A percentile compares a stretch with the other conserved stretches of the same genome.
phyloP scores from a whole-genome alignment of 2,113 vertebrate species.

The Semicossyphus pulcher region DNA sequence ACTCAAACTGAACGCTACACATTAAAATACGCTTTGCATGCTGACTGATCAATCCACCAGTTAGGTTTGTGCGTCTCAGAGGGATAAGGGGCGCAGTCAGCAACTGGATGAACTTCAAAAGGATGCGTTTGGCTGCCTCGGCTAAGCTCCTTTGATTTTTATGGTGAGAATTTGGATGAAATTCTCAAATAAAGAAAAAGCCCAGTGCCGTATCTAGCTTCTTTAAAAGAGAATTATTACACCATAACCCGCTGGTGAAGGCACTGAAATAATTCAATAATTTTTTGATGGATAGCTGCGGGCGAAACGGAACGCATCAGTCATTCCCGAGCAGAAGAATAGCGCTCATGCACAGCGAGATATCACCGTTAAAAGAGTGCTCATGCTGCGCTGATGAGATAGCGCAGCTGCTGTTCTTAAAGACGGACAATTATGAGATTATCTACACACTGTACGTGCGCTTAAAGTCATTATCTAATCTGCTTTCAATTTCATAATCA shows the following conservation, averaged over 20 bases:
- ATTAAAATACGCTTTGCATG: slow-evolving; percentile 34
- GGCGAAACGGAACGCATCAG: slow-evolving; percentile 22
- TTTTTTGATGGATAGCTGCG: slow-evolving; percentile 20
- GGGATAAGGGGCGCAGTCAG: slow-evolving; percentile 46
- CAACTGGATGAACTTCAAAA: slow-evolving; percentile 67
- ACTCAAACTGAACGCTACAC: slow-evolving; percentile 27
- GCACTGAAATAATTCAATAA: slow-evolving; percentile 34
- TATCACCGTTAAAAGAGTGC: slow-evolving; percentile 16
- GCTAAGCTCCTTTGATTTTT: slow-evolving; percentile 53
- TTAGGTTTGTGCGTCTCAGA: slow-evolving; percentile 25
- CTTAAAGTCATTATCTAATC: slow-evolving; percentile 44
- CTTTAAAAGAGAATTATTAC: neutral
- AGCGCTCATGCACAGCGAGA: neutral
- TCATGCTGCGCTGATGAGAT: slow-evolving; percentile 13
- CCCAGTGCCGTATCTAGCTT: slow-evolving; percentile 2
- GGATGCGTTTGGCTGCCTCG: slow-evolving; percentile 34
- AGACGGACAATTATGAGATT: slow-evolving; percentile 43
- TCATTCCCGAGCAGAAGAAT: slow-evolving; percentile 9
- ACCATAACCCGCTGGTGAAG: slow-evolving; percentile 5
- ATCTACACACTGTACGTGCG: slow-evolving; percentile 1
- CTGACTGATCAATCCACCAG: slow-evolving; percentile 49
- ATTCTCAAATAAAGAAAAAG: slow-evolving; percentile 5
- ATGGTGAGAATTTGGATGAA: slow-evolving; percentile 33
- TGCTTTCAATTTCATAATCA: slow-evolving; percentile 29
- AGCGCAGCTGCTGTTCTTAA: slow-evolving; percentile 29